Evolutionary conservation across 1,140 invertebrate genomes (phyloP).

Genomic region (Drosophila nannoptera): DNA sequence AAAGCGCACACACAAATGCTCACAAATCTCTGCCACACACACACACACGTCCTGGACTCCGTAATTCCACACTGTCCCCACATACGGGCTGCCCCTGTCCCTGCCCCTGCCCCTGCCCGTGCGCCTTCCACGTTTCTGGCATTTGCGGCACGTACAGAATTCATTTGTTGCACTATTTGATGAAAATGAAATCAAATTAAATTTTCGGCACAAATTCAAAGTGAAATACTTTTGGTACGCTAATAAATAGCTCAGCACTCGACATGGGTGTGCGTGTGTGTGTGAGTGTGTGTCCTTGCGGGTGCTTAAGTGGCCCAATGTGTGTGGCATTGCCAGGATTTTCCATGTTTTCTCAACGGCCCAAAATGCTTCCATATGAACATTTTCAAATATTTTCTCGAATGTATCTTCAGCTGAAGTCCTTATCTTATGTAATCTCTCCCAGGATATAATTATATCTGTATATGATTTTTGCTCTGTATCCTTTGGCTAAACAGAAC

Average conservation of each 20-base stretch:
- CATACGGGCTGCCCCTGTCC: too few relatives aligned
- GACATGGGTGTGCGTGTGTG: not conserved
- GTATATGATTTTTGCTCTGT: not conserved
- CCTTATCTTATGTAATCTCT: too few relatives aligned
- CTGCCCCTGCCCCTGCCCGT: not conserved
- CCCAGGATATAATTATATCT: not conserved
- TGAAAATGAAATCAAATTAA: conserved; percentile 78
- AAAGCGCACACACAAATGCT: conserved; percentile 58
- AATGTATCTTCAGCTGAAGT: too few relatives aligned
- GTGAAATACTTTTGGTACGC: conserved; percentile 44
- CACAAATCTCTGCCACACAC: conserved; percentile 63
- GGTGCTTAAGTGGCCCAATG: conserved; percentile 8
- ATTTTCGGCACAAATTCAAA: conserved; percentile 74
- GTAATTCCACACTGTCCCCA: not conserved
- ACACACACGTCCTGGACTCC: conserved; percentile 17
- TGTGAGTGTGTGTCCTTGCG: conserved; percentile 13
- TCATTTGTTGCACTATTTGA: conserved; percentile 76
- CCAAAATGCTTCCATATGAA: not conserved
- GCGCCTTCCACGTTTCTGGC: conserved; percentile 40
- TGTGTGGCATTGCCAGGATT: conserved; percentile 7
- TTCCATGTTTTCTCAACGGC: not conserved
- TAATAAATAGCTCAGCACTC: conserved; percentile 24
- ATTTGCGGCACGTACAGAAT: conserved; percentile 75
- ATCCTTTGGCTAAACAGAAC: too few relatives aligned
- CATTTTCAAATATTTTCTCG: not conserved